Conservation (phyloP, 2,113 vertebrate genomes). For the Leptobrachium ailaonicum region DNA sequence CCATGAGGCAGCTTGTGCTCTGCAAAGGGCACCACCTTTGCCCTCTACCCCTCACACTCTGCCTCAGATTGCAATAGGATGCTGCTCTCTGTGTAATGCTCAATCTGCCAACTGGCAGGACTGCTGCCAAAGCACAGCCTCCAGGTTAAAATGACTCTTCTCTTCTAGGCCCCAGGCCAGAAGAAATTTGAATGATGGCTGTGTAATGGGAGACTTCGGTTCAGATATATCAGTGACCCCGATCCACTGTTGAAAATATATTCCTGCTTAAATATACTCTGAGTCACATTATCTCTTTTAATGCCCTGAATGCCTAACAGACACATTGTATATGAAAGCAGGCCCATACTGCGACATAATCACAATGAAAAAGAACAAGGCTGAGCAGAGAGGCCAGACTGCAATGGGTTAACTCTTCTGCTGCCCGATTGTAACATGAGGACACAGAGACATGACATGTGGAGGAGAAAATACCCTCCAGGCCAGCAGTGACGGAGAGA, state of each 20-base stretch:
- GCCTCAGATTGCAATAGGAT: constrained; percentile 3
- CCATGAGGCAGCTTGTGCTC: neutral
- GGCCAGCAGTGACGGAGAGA: no score
- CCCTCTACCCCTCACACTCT: neutral
- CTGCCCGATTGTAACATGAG: neutral
- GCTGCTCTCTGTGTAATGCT: constrained; percentile 4
- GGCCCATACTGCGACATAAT: neutral
- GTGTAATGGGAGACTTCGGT: constrained; percentile 16
- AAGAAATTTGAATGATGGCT: constrained; percentile 24
- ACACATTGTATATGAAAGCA: neutral
- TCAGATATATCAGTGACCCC: constrained; percentile 13
- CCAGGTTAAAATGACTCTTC: constrained; percentile 41
- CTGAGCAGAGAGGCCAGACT: neutral
- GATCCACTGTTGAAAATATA: neutral
- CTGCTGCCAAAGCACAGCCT: constrained; percentile 30
- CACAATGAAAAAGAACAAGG: neutral
- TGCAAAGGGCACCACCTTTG: constrained; percentile 18
- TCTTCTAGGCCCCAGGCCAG: constrained; percentile 42
- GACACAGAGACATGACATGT: no score
- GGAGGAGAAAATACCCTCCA: no score
- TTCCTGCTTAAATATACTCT: neutral
- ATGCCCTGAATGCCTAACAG: neutral
- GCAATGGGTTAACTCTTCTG: neutral
- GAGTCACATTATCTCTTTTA: neutral
- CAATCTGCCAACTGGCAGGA: constrained; percentile 20